Evolutionary conservation across 1,140 invertebrate species (phyloP), one percentile per base, ranked within the genome.

Genomic region (Procambarus clarkii): DNA sequence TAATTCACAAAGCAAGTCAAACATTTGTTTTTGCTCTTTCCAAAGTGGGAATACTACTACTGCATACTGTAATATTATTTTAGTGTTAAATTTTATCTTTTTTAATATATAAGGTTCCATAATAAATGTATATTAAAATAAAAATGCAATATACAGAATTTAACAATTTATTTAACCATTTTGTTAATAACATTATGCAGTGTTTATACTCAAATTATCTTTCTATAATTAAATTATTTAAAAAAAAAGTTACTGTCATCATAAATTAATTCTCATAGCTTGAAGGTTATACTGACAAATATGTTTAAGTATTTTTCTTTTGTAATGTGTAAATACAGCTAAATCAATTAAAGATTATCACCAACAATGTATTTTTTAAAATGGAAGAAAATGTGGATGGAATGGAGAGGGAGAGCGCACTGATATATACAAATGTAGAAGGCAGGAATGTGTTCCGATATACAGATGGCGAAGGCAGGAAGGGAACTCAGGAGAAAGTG

Each of bases 91-190:
- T 34, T 34, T 0, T 34, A 34, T 34, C 34, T 34, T 34, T 34
- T 34, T 34, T 34, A 34, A 34, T 34, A 34, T 34, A 34, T 34
- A 34, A 34, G 34, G 34, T 34, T 34, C 34, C 34, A 34, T 34
- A 34, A 34, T 34, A 34, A 64, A 64, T 21, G 11, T 64, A 54
- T 54, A 46, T 21, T 54, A 15, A 79, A 54, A 71, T 76, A 46
- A 58, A 86, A 86, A 58, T 24, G 48, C 48, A 77, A 21, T 15
- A 54, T 77, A 71, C 50, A 86, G 84, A 86, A 86, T 86, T 86
- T 77, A 86, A 86, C 84, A 86, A 86, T 86, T 86, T 86, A 86
- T 86, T 86, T 86, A 86, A 86, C 84, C 84, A 54, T 86, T 77
- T 58, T 74, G n/a, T 74, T 77, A 48, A 71, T 86, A 86, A 86